Percentiles rank a stretch among this genome's conserved stretches.
These are phyloP conservation scores for Pocota personata DNA, from an alignment of 2,888 invertebrate species.

Conservation along the genomic window DNA sequence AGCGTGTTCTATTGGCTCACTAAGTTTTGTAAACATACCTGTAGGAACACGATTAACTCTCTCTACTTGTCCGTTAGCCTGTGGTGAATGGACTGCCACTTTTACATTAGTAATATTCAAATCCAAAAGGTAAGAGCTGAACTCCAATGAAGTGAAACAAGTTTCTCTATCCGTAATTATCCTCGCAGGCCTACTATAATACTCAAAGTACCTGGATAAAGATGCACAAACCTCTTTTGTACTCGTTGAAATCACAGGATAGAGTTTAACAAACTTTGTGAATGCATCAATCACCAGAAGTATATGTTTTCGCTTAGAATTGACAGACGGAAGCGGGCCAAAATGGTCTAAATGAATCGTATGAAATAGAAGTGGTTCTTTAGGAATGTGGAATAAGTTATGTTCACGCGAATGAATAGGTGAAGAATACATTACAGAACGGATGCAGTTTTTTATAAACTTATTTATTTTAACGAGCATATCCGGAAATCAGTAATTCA, in stretches of 20 bases:
- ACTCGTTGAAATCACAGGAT: background rate
- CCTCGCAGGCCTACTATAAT: slow-evolving; percentile 11
- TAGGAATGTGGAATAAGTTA: background rate
- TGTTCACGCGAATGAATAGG: background rate
- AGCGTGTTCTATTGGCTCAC: slow-evolving; percentile 6
- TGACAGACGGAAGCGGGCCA: background rate
- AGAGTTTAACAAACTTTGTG: background rate
- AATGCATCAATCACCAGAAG: background rate
- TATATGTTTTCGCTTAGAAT: background rate
- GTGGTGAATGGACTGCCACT: slow-evolving; percentile 48
- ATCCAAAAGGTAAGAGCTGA: background rate
- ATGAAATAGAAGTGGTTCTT: background rate
- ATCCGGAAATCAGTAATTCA: slow-evolving; percentile 48
- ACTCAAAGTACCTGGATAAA: background rate
- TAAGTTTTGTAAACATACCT: slow-evolving; percentile 16
- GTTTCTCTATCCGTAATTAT: slow-evolving; percentile 69
- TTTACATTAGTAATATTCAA: slow-evolving; percentile 1
- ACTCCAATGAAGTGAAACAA: slow-evolving; percentile 3
- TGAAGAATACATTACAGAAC: background rate
- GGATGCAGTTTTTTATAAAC: slow-evolving; percentile 2
- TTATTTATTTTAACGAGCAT: slow-evolving; percentile 16
- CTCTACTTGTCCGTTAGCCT: slow-evolving; percentile 76
- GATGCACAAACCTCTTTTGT: background rate
- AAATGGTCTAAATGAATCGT: background rate
- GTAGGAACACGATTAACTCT: slow-evolving; percentile 27